Evolutionary conservation across 92 coral and sea anemone genomes (phyloP), one percentile per base, ranked within the genome.

Genomic region (Phenganax subtilis): DNA sequence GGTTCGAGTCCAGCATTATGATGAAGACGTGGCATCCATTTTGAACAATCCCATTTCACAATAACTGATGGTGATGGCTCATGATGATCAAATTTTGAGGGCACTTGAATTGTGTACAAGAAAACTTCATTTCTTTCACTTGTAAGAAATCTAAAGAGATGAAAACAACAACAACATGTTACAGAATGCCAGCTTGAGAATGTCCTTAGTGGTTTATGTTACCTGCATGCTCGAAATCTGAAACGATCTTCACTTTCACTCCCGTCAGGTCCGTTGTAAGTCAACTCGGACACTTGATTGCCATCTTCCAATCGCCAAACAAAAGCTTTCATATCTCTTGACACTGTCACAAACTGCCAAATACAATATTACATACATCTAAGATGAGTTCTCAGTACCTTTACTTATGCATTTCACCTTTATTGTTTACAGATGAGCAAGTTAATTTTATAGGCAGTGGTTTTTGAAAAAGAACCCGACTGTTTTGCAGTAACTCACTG

Each of bases 201-300:
- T 37, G 47, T 37, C 47, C 47, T 37, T 37, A 37, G 47, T 1
- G 47, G 47, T 37, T 37, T 37, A 5, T 37, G 47, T 37, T 86
- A 96, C 99, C 97, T 96, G 88, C 99, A 96, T 65, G 99, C 97
- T 78, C 99, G 89, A 10, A 96, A 88, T 76, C 99, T 92, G 76
- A 90, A 96, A 75, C 85, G 88, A 2, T 91, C 89, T 16, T 96
- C 99, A 52, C 89, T 87, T 30, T 92, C 85, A 64, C 92, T 90
- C 16, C 90, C 99, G 65, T 64, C 16, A 4, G 83, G 83, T 29
- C 83, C 74, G 60, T 92, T 83, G 78, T 92, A 96, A 82, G 90
- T 90, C 51, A 96, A 77, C 80, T 96, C 97, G 75, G 92, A 96
- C 62, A 92, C 97, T 74, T 91, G 93, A 72, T 89, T 96, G 70